Conservation (phyloP, 1,140 invertebrate genomes). For the Drosophila lacertosa region DNA sequence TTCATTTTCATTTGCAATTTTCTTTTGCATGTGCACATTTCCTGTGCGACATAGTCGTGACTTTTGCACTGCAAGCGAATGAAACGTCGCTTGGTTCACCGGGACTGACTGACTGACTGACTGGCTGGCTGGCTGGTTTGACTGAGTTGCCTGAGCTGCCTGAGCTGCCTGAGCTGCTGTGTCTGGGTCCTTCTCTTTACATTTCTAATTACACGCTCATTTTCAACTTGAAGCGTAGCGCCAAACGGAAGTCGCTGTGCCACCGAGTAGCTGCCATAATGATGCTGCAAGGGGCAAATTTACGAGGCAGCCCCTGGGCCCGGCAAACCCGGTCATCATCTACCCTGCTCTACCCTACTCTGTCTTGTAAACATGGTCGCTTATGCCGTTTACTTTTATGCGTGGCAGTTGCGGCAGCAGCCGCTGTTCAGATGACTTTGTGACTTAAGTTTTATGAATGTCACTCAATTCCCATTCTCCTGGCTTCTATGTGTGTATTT, state of each 20-base stretch:
- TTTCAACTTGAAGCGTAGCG: slow-evolving; percentile 60
- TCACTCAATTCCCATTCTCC: slow-evolving; percentile 27
- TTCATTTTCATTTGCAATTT: slow-evolving; percentile 70
- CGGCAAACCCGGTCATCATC: slow-evolving; percentile 18
- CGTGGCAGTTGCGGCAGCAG: neutral
- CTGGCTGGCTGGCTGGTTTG: slow-evolving; percentile 15
- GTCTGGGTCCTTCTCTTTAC: slow-evolving; percentile 50
- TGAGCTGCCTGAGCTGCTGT: too few relatives aligned
- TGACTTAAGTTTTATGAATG: slow-evolving; percentile 52
- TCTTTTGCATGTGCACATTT: slow-evolving; percentile 67
- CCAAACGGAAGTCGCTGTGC: slow-evolving; percentile 47
- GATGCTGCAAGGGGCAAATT: slow-evolving; percentile 19
- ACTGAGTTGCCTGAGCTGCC: neutral
- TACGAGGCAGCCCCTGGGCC: neutral
- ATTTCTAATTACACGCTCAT: slow-evolving; percentile 73
- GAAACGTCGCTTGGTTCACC: slow-evolving; percentile 6
- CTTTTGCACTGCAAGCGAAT: slow-evolving; percentile 48
- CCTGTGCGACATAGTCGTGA: slow-evolving; percentile 54
- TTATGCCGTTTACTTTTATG: slow-evolving; percentile 49
- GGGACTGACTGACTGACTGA: neutral
- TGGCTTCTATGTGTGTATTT: neutral
- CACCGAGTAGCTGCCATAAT: slow-evolving; percentile 18
- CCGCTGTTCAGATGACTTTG: slow-evolving; percentile 24
- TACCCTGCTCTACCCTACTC: slow-evolving; percentile 26
- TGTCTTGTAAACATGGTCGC: slow-evolving; percentile 44